These are phyloP conservation scores for Cephus nigrinus DNA, from an alignment of 2,888 invertebrate genomes.

Conservation along the genomic window DNA sequence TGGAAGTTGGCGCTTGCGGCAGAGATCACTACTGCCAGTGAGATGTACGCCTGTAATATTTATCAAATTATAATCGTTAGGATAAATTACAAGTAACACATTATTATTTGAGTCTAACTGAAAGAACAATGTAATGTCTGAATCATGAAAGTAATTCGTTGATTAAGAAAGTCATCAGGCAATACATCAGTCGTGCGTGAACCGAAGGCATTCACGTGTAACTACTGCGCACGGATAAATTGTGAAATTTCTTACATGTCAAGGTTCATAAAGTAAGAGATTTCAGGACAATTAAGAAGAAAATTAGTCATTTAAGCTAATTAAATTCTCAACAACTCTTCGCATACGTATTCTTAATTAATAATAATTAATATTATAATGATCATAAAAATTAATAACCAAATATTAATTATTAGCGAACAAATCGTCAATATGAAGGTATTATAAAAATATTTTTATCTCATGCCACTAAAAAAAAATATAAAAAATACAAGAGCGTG, in stretches of 20 bases:
- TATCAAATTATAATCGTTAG: too few relatives aligned
- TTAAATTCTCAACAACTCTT: background rate
- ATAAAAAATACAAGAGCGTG: background rate
- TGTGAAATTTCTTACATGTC: background rate
- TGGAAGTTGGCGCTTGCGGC: conserved; percentile 30
- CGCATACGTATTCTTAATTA: background rate
- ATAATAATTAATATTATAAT: background rate
- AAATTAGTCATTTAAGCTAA: too few relatives aligned
- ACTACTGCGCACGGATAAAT: background rate
- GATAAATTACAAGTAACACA: background rate
- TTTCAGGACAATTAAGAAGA: background rate
- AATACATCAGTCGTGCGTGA: background rate
- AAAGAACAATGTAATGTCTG: background rate
- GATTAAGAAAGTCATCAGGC: background rate
- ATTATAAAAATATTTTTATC: background rate
- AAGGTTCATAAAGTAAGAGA: background rate
- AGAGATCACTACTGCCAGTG: conserved; percentile 30
- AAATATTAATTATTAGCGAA: background rate
- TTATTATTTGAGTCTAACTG: background rate
- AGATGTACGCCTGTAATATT: conserved; percentile 7
- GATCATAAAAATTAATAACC: background rate
- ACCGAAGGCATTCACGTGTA: background rate
- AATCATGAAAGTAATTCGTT: background rate
- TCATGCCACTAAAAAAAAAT: background rate
- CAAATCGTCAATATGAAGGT: background rate